Conservation (phyloP, 2,888 invertebrate genomes). For the Nymphalis polychloros region DNA sequence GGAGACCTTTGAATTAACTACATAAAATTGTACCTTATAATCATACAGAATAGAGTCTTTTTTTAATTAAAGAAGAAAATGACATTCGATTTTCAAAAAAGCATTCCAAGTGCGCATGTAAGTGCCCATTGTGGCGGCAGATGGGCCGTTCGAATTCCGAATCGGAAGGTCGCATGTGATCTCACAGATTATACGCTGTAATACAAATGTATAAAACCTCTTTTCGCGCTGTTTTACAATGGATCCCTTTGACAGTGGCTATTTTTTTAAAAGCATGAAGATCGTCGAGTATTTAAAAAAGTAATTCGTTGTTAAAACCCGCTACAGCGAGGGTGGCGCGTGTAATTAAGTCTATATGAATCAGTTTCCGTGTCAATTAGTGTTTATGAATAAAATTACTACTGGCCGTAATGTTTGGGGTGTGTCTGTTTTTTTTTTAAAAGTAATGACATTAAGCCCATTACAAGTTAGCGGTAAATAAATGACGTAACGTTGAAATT, state of each 20-base stretch:
- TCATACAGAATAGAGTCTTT: neutral
- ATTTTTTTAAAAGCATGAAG: slow-evolving; percentile 50
- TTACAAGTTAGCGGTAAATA: slow-evolving; percentile 39
- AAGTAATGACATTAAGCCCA: slow-evolving; percentile 41
- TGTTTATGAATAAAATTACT: slow-evolving; percentile 54
- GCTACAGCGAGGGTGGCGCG: slow-evolving; percentile 44
- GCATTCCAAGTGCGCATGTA: slow-evolving; percentile 70
- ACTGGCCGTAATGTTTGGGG: slow-evolving; percentile 42
- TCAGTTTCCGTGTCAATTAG: slow-evolving; percentile 56
- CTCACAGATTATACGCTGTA: slow-evolving; percentile 39
- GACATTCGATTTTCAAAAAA: slow-evolving; percentile 62
- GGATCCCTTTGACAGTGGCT: slow-evolving; percentile 37
- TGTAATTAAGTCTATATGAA: slow-evolving; percentile 56
- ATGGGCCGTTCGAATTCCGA: slow-evolving; percentile 65
- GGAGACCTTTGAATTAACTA: slow-evolving; percentile 43
- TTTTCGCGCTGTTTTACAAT: slow-evolving; percentile 37
- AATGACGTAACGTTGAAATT: slow-evolving; percentile 35
- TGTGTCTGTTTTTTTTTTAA: slow-evolving; percentile 40
- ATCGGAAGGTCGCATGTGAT: slow-evolving; percentile 52
- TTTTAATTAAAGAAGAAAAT: slow-evolving; percentile 22
- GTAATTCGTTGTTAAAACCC: slow-evolving; percentile 49
- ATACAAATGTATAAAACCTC: slow-evolving; percentile 42
- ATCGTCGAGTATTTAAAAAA: slow-evolving; percentile 49
- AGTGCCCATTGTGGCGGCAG: slow-evolving; percentile 79
- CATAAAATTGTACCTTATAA: slow-evolving; percentile 42